These are phyloP conservation scores for Porites lutea DNA, from an alignment of 64 coral and sea anemone genomes.

Conservation along the genomic window DNA sequence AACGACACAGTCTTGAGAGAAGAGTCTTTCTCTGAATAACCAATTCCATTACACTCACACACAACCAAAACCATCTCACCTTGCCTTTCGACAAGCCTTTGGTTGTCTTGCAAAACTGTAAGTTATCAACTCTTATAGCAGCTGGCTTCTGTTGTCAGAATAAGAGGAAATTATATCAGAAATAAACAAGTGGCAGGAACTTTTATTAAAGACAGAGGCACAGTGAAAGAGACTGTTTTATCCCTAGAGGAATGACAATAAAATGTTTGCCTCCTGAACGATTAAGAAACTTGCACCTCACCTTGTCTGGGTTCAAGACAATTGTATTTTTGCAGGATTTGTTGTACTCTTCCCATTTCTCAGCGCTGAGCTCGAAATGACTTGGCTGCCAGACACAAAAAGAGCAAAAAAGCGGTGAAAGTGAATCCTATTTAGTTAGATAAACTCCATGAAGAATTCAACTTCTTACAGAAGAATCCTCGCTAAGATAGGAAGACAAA, in stretches of 20 bases:
- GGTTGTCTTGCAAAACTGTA: slow-evolving; percentile 38
- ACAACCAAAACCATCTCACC: background rate
- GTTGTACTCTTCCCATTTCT: slow-evolving; percentile 34
- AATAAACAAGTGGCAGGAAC: background rate
- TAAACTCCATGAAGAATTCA: too few species aligned
- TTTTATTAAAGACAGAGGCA: background rate
- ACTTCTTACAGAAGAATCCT: too few species aligned
- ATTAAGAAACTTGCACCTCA: background rate
- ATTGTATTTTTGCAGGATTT: slow-evolving; percentile 62
- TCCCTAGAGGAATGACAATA: too few species aligned
- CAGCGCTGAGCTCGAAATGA: background rate
- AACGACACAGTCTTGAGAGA: too few species aligned
- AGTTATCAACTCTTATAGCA: slow-evolving; percentile 80
- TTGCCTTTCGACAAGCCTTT: background rate
- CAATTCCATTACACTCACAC: too few species aligned
- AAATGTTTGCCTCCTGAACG: background rate
- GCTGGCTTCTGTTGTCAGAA: slow-evolving; percentile 73
- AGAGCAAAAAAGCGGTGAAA: too few species aligned
- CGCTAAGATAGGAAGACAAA: too few species aligned
- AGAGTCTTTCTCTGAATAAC: too few species aligned
- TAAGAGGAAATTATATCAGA: background rate
- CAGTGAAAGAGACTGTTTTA: background rate
- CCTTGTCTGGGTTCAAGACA: slow-evolving; percentile 91
- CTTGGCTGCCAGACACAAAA: slow-evolving; percentile 36
- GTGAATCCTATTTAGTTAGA: too few species aligned